Evolutionary conservation across 1,140 invertebrate species (phyloP), one percentile per base, ranked within the genome.

Genomic region (Planococcus citri): DNA sequence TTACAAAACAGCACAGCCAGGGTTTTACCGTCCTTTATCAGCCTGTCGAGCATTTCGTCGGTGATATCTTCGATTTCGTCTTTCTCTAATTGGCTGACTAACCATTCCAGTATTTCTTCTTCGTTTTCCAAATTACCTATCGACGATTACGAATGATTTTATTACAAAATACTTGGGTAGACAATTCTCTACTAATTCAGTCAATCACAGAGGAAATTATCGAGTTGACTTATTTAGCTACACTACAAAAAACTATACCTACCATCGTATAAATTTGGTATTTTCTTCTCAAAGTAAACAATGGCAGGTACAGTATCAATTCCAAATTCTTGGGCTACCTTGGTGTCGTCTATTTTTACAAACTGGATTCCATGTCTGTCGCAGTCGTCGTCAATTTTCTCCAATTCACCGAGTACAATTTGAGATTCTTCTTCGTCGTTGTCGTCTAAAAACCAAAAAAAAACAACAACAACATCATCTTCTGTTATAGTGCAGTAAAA

Each of bases 51-150:
- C 90, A 95, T 94, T 81, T 94, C 91, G 79, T 94, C 92, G 57
- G 91, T 94, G 37, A 96, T 88, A 80, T 95, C 92, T 82, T 96
- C 93, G 75, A 95, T 95, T 83, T 95, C 92, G 79, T 95, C 93
- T 74, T 89, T 90, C 78, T 92, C 89, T 70, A 92, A 79, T 78
- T 94, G 91, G 68, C 86, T 85, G 71, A 93, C 81, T 24, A 94
- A 79, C 91, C 91, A 95, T 75, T 92, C 88, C 64, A 95, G 80
- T 72, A 95, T 91, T 76, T 92, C 89, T 76, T 95, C 88, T 79
- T 95, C 94, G 77, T 95, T 89, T 75, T 92, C 88, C 70, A 95
- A 81, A 78, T 95, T 90, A 75, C 92, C 88, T 89, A 72, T 37
- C 76, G 75, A 64, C 27, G n/a, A 70, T 61, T 68, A 69, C 22